A percentile compares a stretch with the other conserved stretches of the same genome.
phyloP scores from a whole-genome alignment of 1,140 invertebrate species.

The Stegodyphus mimosarum region DNA sequence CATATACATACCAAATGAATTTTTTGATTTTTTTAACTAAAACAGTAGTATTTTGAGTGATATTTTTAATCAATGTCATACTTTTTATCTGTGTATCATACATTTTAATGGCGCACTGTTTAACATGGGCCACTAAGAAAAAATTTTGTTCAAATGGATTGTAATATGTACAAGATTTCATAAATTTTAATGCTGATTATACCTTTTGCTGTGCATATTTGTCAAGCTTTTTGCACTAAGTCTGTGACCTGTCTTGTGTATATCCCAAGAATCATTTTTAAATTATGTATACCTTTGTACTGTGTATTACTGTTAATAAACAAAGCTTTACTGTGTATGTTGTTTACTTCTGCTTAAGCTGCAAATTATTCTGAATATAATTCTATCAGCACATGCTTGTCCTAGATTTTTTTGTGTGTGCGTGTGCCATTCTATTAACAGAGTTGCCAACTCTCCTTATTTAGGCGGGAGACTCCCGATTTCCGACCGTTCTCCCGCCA shows the following conservation, averaged over 20 bases:
- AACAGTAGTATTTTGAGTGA: conserved; percentile 43
- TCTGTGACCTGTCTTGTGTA: conserved; percentile 53
- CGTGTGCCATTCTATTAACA: too few relatives aligned
- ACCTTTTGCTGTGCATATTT: conserved; percentile 58
- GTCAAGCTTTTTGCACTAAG: conserved; percentile 52
- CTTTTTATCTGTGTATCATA: neutral
- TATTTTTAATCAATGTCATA: conserved; percentile 40
- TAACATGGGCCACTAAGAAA: conserved; percentile 34
- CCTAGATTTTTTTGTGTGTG: too few relatives aligned
- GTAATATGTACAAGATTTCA: conserved; percentile 39
- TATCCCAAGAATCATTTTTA: conserved; percentile 52
- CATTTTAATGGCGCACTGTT: neutral
- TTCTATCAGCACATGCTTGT: too few relatives aligned
- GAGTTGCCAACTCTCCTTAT: too few relatives aligned
- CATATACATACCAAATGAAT: conserved; percentile 39
- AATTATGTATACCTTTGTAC: conserved; percentile 54
- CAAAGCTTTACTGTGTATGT: conserved; percentile 51
- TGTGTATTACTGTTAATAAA: conserved; percentile 59
- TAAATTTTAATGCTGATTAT: conserved; percentile 54
- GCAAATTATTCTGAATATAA: too few relatives aligned
- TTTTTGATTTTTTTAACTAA: conserved; percentile 32
- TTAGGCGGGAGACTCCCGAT: too few relatives aligned
- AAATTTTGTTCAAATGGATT: conserved; percentile 33
- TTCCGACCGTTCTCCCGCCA: too few relatives aligned
- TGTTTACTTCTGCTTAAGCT: neutral